A percentile compares a stretch with the other conserved stretches of the same genome.
phyloP scores from a whole-genome alignment of 2,113 vertebrate species.

The Megaptera novaeangliae region DNA sequence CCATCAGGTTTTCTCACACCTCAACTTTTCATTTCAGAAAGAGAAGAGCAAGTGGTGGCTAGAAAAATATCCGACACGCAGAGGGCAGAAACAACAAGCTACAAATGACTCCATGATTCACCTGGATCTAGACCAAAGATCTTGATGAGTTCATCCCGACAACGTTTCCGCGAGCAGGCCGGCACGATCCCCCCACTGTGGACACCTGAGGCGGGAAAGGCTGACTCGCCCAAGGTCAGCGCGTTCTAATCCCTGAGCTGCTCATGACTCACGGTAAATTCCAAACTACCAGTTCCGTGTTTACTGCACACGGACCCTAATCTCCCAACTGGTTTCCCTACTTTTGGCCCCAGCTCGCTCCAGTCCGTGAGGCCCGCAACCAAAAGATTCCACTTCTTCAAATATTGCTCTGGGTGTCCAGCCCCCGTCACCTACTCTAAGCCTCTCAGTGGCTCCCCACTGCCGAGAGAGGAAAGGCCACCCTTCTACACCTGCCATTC shows the following conservation, averaged over 20 bases:
- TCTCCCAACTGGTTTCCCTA: background rate
- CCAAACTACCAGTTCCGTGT: background rate
- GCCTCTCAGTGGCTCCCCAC: background rate
- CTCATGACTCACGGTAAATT: background rate
- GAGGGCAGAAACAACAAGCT: background rate
- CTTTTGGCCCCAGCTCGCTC: background rate
- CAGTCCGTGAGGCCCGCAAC: background rate
- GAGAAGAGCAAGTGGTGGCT: background rate
- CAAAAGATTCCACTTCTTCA: background rate
- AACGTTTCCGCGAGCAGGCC: background rate
- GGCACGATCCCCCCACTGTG: too few species aligned
- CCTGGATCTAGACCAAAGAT: background rate
- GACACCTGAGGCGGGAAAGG: background rate
- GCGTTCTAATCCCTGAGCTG: background rate
- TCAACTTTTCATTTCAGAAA: conserved; percentile 15
- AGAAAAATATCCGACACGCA: background rate
- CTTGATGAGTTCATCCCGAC: background rate
- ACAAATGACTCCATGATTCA: background rate
- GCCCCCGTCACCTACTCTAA: background rate
- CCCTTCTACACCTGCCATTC: background rate
- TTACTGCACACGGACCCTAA: background rate
- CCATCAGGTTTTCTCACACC: background rate
- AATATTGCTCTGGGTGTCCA: background rate
- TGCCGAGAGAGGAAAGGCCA: background rate
- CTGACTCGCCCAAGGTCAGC: background rate